Base-by-base conservation (phyloP, 2,888 invertebrate species). In the Zaprionus obscuricornis region DNA sequence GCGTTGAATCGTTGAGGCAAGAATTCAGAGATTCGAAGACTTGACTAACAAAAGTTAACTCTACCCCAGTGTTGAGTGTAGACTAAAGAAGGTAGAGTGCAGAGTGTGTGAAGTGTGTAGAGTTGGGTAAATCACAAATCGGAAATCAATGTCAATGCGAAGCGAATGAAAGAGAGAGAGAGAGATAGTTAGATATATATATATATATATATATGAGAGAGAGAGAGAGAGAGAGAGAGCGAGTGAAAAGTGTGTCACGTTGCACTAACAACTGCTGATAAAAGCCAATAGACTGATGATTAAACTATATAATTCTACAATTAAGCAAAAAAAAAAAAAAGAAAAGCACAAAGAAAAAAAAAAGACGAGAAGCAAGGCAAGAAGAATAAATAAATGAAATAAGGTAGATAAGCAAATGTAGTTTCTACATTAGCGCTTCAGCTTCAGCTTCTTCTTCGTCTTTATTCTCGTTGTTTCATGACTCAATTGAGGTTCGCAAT, bases 121-220 rank as follows among this genome's bases (percentile, higher is more conserved):
- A n/a, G n/a, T n/a, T n/a, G n/a, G n/a, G n/a, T n/a, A n/a, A n/a
- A n/a, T n/a, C n/a, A n/a, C n/a, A 13, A 4, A 20, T 46, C 58
- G 50, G 52, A 77, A 76, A 84, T 82, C 85, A 79, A 85, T 78
- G 84, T 81, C 78, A 78, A 75, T 75, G 64, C 18, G 24, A 43
- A n/a, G n/a, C n/a, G n/a, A n/a, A n/a, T n/a, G n/a, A n/a, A n/a
- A n/a, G n/a, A n/a, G n/a, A n/a, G n/a, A n/a, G n/a, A n/a, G n/a
- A n/a, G n/a, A n/a, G n/a, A n/a, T n/a, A n/a, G n/a, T n/a, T n/a
- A n/a, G n/a, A n/a, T n/a, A n/a, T n/a, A n/a, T n/a, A n/a, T n/a
- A n/a, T n/a, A n/a, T n/a, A n/a, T n/a, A n/a, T n/a, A n/a, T n/a
- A n/a, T n/a, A n/a, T n/a, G n/a, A n/a, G n/a, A n/a, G n/a, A n/a